Conservation (phyloP, 1,140 invertebrate species). For the Magallana ariakensis region DNA sequence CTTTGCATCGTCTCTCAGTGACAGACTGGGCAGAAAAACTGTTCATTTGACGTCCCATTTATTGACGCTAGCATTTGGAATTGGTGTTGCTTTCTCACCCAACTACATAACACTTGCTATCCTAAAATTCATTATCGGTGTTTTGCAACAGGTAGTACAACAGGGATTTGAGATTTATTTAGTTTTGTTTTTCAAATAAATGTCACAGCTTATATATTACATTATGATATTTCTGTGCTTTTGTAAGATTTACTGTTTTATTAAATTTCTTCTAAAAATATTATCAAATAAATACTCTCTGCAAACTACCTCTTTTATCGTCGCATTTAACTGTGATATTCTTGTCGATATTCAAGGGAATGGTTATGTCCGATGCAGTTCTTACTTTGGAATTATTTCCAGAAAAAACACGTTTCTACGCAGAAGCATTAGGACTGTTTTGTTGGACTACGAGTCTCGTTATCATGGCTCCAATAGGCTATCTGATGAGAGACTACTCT, state of each 20-base stretch:
- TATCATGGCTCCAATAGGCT: slow-evolving; percentile 1
- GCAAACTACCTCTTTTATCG: too few species aligned
- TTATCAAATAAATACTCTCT: too few species aligned
- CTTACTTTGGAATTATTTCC: slow-evolving; percentile 19
- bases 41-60: slow-evolving; percentile 51
- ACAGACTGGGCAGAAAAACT: slow-evolving; percentile 65
- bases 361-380: background rate
- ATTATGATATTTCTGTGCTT: too few species aligned
- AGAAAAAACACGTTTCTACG: background rate
- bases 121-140: slow-evolving; percentile 56
- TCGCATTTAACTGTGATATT: background rate
- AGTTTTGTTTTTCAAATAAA: too few species aligned
- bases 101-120: slow-evolving; percentile 50
- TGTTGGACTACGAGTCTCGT: slow-evolving; percentile 40
- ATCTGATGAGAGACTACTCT: slow-evolving; percentile 29
- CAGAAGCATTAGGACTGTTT: background rate
- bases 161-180: too few species aligned
- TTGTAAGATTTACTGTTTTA: too few species aligned
- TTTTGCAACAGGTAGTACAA: slow-evolving; percentile 59
- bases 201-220: too few species aligned
- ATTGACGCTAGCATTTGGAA: slow-evolving; percentile 18
- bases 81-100: slow-evolving; percentile 52
- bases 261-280: too few species aligned
- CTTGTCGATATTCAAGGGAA: slow-evolving; percentile 1
- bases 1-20: slow-evolving; percentile 58